Percentiles rank a stretch among this genome's conserved stretches.
Evolutionary conservation across 2,797 vertebrate genomes (phyloP).

Genomic region (Dallia pectoralis): DNA sequence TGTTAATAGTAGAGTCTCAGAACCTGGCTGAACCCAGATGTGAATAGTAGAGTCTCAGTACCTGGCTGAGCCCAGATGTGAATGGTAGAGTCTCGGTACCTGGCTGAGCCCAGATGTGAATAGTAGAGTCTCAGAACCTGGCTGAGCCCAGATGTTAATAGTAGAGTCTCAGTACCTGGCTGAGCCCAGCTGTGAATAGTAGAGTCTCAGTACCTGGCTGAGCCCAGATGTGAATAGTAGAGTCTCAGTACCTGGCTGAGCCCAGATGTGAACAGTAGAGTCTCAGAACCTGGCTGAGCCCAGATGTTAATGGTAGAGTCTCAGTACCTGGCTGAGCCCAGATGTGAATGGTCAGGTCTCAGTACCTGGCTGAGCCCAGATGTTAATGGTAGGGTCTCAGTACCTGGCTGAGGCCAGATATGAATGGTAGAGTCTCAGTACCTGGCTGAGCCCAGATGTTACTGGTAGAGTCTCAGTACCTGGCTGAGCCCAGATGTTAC

Average conservation of each 20-base stretch:
- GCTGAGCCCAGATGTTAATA: too few species aligned
- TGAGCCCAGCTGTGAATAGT: neutral
- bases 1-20: too few species aligned
- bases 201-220: slow-evolving; percentile 75
- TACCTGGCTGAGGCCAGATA: neutral
- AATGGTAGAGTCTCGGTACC: too few species aligned
- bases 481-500: neutral
- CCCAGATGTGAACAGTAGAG: neutral
- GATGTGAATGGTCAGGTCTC: neutral
- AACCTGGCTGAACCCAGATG: neutral
- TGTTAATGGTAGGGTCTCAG: too few species aligned
- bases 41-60: slow-evolving; percentile 35
- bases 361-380: slow-evolving; percentile 87
- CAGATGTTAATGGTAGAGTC: too few species aligned
- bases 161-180: too few species aligned
- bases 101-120: neutral
- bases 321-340: neutral
- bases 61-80: slow-evolving; percentile 91
- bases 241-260: too few species aligned
- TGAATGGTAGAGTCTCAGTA: slow-evolving; percentile 35
- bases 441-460: slow-evolving; percentile 91
- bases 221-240: too few species aligned
- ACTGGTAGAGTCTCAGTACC: too few species aligned
- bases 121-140: slow-evolving; percentile 72
- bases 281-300: slow-evolving; percentile 81